phyloP scores from a whole-genome alignment of 2,113 vertebrate species.

The Cyprinodon brontotheroides region DNA sequence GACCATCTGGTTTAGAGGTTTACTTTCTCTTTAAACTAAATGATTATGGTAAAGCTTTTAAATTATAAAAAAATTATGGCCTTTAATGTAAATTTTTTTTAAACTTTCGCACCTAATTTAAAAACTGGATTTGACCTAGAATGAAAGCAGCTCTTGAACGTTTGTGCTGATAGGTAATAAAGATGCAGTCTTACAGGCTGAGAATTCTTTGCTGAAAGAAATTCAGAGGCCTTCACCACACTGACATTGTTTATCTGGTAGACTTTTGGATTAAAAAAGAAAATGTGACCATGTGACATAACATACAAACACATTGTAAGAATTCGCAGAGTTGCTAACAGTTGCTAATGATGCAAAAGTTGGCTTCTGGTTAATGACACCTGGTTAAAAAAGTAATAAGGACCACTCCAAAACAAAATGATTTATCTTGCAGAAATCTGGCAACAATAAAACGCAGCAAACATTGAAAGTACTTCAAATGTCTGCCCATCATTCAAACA shows the following conservation, averaged over 20 bases:
- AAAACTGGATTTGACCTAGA: neutral
- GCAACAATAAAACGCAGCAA: neutral
- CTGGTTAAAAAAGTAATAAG: neutral
- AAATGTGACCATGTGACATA: neutral
- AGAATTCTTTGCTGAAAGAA: neutral
- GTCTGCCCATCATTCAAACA: neutral
- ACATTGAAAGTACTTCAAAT: neutral
- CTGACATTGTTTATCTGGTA: neutral
- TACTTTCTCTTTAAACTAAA: neutral
- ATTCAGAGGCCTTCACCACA: neutral
- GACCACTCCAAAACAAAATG: neutral
- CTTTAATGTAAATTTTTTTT: neutral
- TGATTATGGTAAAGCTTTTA: neutral
- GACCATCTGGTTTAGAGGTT: neutral
- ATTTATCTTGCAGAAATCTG: neutral
- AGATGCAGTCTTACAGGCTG: neutral
- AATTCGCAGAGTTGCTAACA: neutral
- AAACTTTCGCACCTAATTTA: neutral
- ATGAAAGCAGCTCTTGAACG: neutral
- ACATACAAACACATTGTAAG: neutral
- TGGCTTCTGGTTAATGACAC: neutral
- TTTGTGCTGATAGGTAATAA: neutral
- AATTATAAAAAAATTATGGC: neutral
- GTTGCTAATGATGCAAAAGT: neutral
- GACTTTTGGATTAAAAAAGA: neutral